phyloP scores from a whole-genome alignment of 92 coral and sea anemone genomes.

The Phymanthus crucifer region DNA sequence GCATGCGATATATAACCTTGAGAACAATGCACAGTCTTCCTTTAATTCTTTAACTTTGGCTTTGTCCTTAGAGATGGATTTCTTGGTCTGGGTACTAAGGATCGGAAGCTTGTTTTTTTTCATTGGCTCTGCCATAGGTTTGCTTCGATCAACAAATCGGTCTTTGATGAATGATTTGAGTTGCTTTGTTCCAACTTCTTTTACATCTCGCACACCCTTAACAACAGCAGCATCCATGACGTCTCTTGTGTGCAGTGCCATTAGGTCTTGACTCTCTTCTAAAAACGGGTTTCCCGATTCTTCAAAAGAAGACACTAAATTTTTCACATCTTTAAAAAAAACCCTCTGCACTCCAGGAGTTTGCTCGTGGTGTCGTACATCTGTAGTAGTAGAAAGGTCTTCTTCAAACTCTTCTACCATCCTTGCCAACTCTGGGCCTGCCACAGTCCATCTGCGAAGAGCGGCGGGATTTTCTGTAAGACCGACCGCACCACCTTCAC shows the following conservation, averaged over 20 bases:
- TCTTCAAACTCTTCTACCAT: slow-evolving; percentile 46
- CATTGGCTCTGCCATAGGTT: not conserved
- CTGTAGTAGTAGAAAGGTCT: slow-evolving; percentile 7
- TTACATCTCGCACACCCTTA: slow-evolving; percentile 26
- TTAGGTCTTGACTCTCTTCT: slow-evolving; percentile 43
- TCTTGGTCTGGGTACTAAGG: slow-evolving; percentile 27
- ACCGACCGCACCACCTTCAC: too few species aligned
- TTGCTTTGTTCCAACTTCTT: slow-evolving; percentile 19
- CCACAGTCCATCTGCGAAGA: too few species aligned
- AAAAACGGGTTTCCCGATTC: slow-evolving; percentile 23
- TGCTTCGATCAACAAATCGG: not conserved
- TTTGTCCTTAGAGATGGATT: slow-evolving; percentile 27
- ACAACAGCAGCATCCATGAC: slow-evolving; percentile 40
- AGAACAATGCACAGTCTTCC: too few species aligned
- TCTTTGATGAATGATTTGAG: slow-evolving; percentile 25
- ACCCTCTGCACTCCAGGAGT: slow-evolving; percentile 20
- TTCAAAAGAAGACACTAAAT: slow-evolving; percentile 26
- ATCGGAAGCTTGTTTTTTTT: slow-evolving; percentile 21
- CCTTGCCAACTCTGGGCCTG: too few species aligned
- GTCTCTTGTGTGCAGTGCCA: slow-evolving; percentile 60
- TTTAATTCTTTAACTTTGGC: slow-evolving; percentile 29
- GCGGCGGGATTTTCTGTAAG: too few species aligned
- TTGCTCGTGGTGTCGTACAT: slow-evolving; percentile 53
- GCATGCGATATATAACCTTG: slow-evolving; percentile 37
- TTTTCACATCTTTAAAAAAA: slow-evolving; percentile 20